Evolutionary conservation across 2,888 invertebrate genomes (phyloP).

Genomic region (Caenorhabditis parvicauda): DNA sequence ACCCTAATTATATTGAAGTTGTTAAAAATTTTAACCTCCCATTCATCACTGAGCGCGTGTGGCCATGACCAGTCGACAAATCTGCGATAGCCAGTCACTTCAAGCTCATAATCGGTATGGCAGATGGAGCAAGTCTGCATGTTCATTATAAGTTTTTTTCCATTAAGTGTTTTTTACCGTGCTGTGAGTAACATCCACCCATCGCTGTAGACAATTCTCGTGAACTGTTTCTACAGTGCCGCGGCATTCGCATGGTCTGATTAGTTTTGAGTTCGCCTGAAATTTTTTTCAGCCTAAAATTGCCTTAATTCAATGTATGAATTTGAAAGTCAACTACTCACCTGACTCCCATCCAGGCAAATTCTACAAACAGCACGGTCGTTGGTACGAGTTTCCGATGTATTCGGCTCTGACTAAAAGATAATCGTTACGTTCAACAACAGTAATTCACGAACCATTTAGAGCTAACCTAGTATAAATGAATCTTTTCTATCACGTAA

Average conservation of each 20-base stretch:
- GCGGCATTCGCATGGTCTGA: constrained; percentile 33
- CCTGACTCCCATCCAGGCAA: constrained; percentile 21
- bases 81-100: constrained; percentile 16
- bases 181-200: constrained; percentile 30
- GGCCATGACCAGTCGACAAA: constrained; percentile 23
- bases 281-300: too few relatives aligned
- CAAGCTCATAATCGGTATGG: constrained; percentile 16
- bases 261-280: constrained; percentile 7
- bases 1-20: too few relatives aligned
- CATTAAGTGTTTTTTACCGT: constrained; percentile 1
- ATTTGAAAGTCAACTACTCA: not conserved
- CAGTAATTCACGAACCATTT: not conserved
- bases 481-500: not conserved
- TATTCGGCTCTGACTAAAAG: not conserved
- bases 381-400: too few relatives aligned
- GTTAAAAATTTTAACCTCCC: too few relatives aligned
- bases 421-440: not conserved
- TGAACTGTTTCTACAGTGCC: constrained; percentile 38
- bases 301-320: too few relatives aligned
- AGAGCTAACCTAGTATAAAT: not conserved
- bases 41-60: constrained; percentile 22
- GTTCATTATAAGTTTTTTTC: not conserved
- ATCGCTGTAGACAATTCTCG: constrained; percentile 27
- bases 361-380: constrained; percentile 21
- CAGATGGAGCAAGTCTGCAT: constrained; percentile 25